Evolutionary conservation across 2,113 vertebrate genomes (phyloP).

Genomic region (Stegastes partitus): DNA sequence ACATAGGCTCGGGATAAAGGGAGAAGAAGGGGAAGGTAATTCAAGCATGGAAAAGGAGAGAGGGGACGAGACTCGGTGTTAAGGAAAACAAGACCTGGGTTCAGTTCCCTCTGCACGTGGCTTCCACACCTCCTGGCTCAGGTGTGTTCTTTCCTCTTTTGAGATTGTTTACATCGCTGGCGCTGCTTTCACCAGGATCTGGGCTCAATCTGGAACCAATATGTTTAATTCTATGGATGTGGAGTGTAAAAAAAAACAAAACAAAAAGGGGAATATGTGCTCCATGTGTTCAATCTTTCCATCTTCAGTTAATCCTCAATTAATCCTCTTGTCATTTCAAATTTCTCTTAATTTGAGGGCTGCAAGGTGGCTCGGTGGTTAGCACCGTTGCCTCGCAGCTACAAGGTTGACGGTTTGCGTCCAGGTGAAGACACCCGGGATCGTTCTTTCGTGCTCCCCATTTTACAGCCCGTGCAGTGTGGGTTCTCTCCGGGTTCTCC

Average conservation of each 20-base stretch:
- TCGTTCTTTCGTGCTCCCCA: no score
- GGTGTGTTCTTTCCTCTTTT: slow-evolving; percentile 57
- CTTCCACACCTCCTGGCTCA: slow-evolving; percentile 68
- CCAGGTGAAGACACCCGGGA: no score
- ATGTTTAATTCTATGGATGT: neutral
- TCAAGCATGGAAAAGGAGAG: slow-evolving; percentile 58
- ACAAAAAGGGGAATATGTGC: neutral
- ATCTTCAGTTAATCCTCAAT: no score
- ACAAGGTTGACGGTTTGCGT: no score
- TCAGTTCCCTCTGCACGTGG: slow-evolving; percentile 70
- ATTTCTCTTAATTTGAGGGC: no score
- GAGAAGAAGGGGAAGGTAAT: slow-evolving; percentile 59
- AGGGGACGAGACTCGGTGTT: slow-evolving; percentile 40
- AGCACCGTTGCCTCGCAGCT: no score
- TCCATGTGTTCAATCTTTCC: no score
- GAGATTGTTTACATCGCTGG: slow-evolving; percentile 29
- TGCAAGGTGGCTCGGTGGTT: no score
- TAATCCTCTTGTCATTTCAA: no score
- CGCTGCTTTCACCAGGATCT: slow-evolving; percentile 25
- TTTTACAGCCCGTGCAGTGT: no score
- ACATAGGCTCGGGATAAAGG: slow-evolving; percentile 51
- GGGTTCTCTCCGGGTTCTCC: no score
- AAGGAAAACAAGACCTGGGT: slow-evolving; percentile 47
- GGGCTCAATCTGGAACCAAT: slow-evolving; percentile 23
- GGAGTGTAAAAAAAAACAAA: neutral